These are phyloP conservation scores for Andinoacara biseriatus DNA, from an alignment of 2,113 vertebrate genomes.

Conservation along the genomic window DNA sequence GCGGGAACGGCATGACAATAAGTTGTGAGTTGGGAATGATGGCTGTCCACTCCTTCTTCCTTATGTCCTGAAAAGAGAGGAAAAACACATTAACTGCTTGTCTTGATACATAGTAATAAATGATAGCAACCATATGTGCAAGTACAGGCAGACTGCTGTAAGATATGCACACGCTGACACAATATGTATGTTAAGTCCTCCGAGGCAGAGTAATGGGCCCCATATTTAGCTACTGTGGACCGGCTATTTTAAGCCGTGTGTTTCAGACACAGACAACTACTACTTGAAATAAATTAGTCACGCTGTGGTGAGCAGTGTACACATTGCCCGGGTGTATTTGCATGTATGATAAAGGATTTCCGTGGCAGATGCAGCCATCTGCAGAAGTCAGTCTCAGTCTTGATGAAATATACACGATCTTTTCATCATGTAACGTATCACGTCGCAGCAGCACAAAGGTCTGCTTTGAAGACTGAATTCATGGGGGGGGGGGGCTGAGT, in stretches of 20 bases:
- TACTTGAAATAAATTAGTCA: slow-evolving; percentile 48
- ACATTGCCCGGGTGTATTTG: neutral
- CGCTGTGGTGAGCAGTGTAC: slow-evolving; percentile 9
- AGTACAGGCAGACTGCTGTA: neutral
- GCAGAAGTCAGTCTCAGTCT: slow-evolving; percentile 11
- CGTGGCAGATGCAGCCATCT: slow-evolving; percentile 18
- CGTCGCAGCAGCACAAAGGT: neutral
- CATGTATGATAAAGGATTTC: slow-evolving; percentile 4
- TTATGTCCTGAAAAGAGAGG: slow-evolving; percentile 80
- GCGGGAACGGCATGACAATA: slow-evolving; percentile 96
- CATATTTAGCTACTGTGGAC: slow-evolving; percentile 12
- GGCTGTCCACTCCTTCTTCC: slow-evolving; percentile 95
- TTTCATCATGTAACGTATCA: neutral
- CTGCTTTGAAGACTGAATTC: neutral
- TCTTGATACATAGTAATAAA: neutral
- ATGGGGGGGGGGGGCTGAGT: neutral
- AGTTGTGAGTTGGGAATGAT: slow-evolving; percentile 99
- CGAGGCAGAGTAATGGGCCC: slow-evolving; percentile 42
- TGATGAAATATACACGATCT: slow-evolving; percentile 23
- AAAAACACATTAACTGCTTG: neutral
- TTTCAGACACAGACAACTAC: slow-evolving; percentile 48
- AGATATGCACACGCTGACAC: neutral
- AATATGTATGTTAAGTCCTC: slow-evolving; percentile 54
- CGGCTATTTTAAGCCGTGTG: slow-evolving; percentile 62
- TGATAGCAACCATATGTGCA: neutral